These are phyloP conservation scores for Acleris holmiana DNA, from an alignment of 2,888 invertebrate genomes.

Conservation along the genomic window DNA sequence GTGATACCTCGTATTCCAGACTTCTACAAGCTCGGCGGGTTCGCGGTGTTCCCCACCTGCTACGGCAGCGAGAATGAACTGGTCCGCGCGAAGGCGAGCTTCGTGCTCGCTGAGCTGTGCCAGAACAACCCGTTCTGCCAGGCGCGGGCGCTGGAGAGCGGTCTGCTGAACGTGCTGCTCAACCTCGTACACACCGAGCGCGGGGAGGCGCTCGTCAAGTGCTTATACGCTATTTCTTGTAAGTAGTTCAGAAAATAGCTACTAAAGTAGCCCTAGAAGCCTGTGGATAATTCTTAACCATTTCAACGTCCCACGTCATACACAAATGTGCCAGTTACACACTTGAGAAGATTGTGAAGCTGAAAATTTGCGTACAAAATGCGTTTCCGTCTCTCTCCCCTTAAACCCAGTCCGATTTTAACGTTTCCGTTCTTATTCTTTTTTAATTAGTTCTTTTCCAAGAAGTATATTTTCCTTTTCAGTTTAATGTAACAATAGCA, in stretches of 20 bases:
- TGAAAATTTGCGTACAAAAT: too few species aligned
- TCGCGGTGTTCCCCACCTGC: conserved; percentile 88
- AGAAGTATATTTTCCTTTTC: too few species aligned
- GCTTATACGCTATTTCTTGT: conserved; percentile 92
- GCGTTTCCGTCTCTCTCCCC: too few species aligned
- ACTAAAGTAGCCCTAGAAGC: too few species aligned
- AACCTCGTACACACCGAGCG: conserved; percentile 84
- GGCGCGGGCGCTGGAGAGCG: conserved; percentile 86
- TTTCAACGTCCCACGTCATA: too few species aligned
- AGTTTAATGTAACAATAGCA: too few species aligned
- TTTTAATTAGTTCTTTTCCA: too few species aligned
- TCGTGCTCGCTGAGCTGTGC: conserved; percentile 90
- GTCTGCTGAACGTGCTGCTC: conserved; percentile 86
- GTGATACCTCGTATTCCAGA: conserved; percentile 78
- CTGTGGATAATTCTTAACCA: too few species aligned
- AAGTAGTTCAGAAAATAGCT: conserved; percentile 58
- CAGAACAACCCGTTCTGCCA: conserved; percentile 96
- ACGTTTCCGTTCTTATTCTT: too few species aligned
- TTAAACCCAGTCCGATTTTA: too few species aligned
- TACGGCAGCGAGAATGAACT: conserved; percentile 85
- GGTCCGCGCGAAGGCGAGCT: conserved; percentile 86
- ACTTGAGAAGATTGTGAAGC: too few species aligned
- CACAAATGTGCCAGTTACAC: too few species aligned
- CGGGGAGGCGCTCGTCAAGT: conserved; percentile 86
- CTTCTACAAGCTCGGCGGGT: conserved; percentile 94